Percentiles rank a stretch among this genome's conserved stretches.
phyloP scores from a whole-genome alignment of 2,888 invertebrate genomes.

The Troilus luridus region DNA sequence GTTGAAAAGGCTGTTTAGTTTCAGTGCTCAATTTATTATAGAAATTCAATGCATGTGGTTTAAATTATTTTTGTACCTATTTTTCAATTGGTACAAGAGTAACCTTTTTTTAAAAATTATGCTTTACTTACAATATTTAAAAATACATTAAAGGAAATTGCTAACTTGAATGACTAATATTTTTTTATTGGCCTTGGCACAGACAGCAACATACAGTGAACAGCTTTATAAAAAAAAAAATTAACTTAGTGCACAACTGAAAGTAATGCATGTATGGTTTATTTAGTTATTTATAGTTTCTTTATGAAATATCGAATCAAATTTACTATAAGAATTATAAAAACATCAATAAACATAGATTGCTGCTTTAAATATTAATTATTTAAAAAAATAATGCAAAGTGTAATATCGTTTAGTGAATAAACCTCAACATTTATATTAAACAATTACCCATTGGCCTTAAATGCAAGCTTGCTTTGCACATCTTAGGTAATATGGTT shows the following conservation, averaged over 20 bases:
- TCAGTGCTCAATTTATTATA: neutral
- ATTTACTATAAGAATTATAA: neutral
- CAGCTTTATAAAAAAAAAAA: neutral
- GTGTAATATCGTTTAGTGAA: neutral
- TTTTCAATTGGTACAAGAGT: neutral
- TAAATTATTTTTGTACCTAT: neutral
- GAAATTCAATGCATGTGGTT: neutral
- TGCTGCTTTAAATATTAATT: no score
- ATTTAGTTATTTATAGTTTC: neutral
- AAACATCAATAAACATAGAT: neutral
- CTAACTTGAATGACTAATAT: constrained; percentile 2
- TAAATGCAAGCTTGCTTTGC: neutral
- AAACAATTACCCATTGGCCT: neutral
- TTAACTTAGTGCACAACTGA: neutral
- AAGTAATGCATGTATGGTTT: neutral
- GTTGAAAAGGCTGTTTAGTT: neutral
- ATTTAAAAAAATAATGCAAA: no score
- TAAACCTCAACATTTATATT: neutral
- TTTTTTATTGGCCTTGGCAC: neutral
- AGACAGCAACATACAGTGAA: neutral
- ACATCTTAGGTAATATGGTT: neutral
- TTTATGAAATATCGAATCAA: neutral
- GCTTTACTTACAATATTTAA: neutral
- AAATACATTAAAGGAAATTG: neutral
- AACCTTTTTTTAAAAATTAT: neutral